These are phyloP conservation scores for Griposia aprilina DNA, from an alignment of 2,888 invertebrate genomes.

Conservation along the genomic window DNA sequence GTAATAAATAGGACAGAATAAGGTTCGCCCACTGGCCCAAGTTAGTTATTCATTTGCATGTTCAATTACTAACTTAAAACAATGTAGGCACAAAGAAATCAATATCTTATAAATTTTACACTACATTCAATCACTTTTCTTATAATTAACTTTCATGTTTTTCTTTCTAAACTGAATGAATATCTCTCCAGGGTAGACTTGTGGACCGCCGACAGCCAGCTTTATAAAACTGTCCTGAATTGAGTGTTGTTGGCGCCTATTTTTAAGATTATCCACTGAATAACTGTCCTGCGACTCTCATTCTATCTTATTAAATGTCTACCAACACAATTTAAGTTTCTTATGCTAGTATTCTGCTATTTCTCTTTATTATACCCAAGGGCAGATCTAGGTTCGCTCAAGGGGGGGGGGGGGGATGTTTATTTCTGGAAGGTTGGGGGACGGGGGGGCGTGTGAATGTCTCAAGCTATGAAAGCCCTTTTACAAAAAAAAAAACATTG, in stretches of 20 bases:
- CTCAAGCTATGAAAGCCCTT: too few relatives aligned
- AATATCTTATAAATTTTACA: not conserved
- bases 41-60: not conserved
- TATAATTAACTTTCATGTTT: not conserved
- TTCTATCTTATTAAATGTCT: slow-evolving; percentile 48
- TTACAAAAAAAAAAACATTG: too few relatives aligned
- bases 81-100: not conserved
- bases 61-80: not conserved
- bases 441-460: too few relatives aligned
- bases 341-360: slow-evolving; percentile 17
- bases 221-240: slow-evolving; percentile 24
- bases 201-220: not conserved
- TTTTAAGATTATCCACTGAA: slow-evolving; percentile 39
- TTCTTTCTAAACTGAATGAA: not conserved
- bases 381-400: too few relatives aligned
- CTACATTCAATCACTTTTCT: slow-evolving; percentile 12
- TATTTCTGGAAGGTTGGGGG: too few relatives aligned
- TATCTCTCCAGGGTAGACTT: slow-evolving; percentile 14
- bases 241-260: slow-evolving; percentile 41
- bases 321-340: slow-evolving; percentile 60
- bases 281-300: slow-evolving; percentile 17
- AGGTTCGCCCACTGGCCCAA: not conserved
- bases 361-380: slow-evolving; percentile 7
- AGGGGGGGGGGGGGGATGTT: too few relatives aligned
- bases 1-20: too few relatives aligned